Percentiles rank a stretch among this genome's conserved stretches.
Evolutionary conservation across 2,888 invertebrate genomes (phyloP).

Genomic region (Philaethria dido): DNA sequence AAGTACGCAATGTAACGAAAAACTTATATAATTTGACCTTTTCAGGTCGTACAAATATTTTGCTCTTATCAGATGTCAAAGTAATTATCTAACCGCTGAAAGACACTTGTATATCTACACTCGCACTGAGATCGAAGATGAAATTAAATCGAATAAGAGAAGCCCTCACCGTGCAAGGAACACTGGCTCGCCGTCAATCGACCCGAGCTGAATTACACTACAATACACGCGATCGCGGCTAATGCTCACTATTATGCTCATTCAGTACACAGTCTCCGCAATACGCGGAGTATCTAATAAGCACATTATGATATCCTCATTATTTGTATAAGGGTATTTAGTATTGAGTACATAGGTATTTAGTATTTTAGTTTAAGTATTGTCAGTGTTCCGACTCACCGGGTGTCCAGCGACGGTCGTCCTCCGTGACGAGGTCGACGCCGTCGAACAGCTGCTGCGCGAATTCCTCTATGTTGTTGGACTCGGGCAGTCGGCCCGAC

Average conservation of each 20-base stretch:
- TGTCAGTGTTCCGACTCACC: slow-evolving; percentile 59
- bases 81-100: neutral
- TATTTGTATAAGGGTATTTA: neutral
- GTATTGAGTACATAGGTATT: neutral
- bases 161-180: slow-evolving; percentile 29
- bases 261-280: neutral
- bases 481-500: slow-evolving; percentile 96
- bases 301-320: neutral
- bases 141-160: slow-evolving; percentile 35
- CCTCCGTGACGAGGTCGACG: slow-evolving; percentile 96
- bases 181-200: slow-evolving; percentile 15
- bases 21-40: slow-evolving; percentile 1
- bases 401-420: slow-evolving; percentile 94
- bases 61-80: slow-evolving; percentile 8
- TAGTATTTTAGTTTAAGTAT: neutral
- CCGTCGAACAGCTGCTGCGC: slow-evolving; percentile 94
- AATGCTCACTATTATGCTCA: slow-evolving; percentile 1
- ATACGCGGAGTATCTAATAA: neutral
- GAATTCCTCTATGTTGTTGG: slow-evolving; percentile 95
- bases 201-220: slow-evolving; percentile 34
- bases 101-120: neutral
- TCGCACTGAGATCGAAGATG: slow-evolving; percentile 12
- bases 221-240: slow-evolving; percentile 25
- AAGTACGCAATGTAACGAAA: neutral
- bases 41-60: slow-evolving; percentile 7